A percentile compares a stretch with the other conserved stretches of the same genome.
Conservation (phyloP, 2,888 invertebrate species). For the Periphyllus acericola region DNA sequence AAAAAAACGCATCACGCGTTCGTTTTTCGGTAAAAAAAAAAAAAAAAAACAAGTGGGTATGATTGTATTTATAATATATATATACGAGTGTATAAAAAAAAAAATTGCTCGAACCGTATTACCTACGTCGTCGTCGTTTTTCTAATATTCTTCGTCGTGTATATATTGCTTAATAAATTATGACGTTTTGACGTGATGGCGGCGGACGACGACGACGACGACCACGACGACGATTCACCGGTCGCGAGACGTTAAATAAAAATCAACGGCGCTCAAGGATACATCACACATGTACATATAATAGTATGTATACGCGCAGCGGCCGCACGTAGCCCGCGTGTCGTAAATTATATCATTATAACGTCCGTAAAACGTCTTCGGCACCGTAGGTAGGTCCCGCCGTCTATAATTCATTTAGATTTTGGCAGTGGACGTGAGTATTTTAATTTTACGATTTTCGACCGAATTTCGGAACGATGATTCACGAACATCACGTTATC, state of each 20-base stretch:
- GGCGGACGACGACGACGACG: background rate
- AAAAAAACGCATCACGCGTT: background rate
- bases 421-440: slow-evolving; percentile 29
- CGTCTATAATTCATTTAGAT: slow-evolving; percentile 36
- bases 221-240: slow-evolving; percentile 19
- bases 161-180: slow-evolving; percentile 34
- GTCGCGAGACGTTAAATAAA: slow-evolving; percentile 36
- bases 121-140: background rate
- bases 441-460: slow-evolving; percentile 47
- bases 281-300: background rate
- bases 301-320: background rate
- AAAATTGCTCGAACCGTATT: background rate
- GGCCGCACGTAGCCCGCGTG: background rate
- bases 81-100: background rate
- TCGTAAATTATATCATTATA: background rate
- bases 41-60: background rate
- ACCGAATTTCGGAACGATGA: slow-evolving; percentile 42
- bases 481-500: background rate
- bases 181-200: slow-evolving; percentile 35
- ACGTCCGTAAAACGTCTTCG: slow-evolving; percentile 33
- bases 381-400: slow-evolving; percentile 19
- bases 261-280: slow-evolving; percentile 29
- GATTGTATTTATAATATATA: background rate
- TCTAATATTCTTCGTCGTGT: background rate
- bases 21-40: background rate